Conservation (phyloP, 2,797 vertebrate species). For the Anguilla pacifica region DNA sequence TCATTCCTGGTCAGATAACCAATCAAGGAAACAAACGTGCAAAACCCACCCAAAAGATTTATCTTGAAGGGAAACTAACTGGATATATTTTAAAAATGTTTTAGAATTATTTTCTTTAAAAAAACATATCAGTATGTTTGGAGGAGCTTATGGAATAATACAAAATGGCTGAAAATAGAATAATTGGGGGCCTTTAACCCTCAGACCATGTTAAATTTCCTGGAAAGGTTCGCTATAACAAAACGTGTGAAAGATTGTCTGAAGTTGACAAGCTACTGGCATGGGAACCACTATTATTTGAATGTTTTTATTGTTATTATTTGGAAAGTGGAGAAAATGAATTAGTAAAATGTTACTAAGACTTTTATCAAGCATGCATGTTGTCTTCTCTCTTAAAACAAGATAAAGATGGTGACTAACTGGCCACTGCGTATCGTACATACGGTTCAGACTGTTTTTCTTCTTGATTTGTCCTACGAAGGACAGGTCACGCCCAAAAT, state of each 20-base stretch:
- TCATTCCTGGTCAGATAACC: no score
- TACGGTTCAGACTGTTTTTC: background rate
- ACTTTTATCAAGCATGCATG: no score
- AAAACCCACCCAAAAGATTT: background rate
- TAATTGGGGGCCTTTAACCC: background rate
- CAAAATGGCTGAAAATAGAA: background rate
- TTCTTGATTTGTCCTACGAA: background rate
- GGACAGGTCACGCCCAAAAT: background rate
- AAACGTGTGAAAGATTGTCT: background rate
- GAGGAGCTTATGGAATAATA: background rate
- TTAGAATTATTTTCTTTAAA: background rate
- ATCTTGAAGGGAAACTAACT: background rate
- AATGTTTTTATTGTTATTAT: background rate
- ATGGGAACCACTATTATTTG: background rate
- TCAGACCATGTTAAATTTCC: background rate
- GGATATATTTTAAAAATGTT: background rate
- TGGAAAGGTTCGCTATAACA: background rate
- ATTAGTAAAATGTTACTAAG: no score
- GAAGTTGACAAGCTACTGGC: no score
- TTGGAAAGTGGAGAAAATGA: background rate
- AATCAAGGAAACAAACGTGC: background rate
- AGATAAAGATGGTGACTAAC: background rate
- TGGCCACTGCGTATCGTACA: background rate
- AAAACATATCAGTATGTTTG: background rate
- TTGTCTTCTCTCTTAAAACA: background rate